These are phyloP conservation scores for Linyphia triangularis DNA, from an alignment of 2,888 invertebrate species.

Conservation along the genomic window DNA sequence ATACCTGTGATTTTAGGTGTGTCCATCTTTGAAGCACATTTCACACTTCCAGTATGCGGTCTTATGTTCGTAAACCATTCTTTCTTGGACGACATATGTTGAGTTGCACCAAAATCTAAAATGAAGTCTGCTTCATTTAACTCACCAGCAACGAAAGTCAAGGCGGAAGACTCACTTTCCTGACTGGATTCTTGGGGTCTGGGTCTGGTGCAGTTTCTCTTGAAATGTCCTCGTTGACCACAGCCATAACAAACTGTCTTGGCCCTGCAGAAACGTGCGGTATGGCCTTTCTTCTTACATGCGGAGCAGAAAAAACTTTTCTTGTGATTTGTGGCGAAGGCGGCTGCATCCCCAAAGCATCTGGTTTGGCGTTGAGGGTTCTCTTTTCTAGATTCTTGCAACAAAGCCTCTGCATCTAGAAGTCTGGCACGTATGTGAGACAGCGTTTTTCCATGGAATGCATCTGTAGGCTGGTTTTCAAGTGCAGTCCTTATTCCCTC, in stretches of 20 bases:
- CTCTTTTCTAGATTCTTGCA: neutral
- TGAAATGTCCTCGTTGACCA: neutral
- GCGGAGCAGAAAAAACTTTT: neutral
- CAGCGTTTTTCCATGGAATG: neutral
- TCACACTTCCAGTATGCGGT: neutral
- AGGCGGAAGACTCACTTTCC: no score
- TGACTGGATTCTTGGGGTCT: no score
- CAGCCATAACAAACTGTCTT: neutral
- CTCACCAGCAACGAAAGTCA: no score
- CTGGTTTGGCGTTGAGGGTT: neutral
- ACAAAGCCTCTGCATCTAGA: neutral
- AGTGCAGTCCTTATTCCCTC: neutral
- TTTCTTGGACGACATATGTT: neutral
- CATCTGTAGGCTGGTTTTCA: neutral
- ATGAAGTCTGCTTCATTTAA: neutral
- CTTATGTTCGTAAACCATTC: neutral
- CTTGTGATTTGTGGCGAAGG: neutral
- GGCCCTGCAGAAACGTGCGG: neutral
- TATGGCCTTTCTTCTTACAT: constrained; percentile 4
- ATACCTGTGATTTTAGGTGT: neutral
- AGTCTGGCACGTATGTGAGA: neutral
- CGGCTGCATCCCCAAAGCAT: neutral
- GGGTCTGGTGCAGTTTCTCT: neutral
- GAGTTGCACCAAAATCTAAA: neutral
- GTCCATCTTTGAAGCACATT: constrained; percentile 1